Evolutionary conservation across 1,140 invertebrate genomes (phyloP), one percentile per base, ranked within the genome.

Genomic region (Anthonomus grandis): DNA sequence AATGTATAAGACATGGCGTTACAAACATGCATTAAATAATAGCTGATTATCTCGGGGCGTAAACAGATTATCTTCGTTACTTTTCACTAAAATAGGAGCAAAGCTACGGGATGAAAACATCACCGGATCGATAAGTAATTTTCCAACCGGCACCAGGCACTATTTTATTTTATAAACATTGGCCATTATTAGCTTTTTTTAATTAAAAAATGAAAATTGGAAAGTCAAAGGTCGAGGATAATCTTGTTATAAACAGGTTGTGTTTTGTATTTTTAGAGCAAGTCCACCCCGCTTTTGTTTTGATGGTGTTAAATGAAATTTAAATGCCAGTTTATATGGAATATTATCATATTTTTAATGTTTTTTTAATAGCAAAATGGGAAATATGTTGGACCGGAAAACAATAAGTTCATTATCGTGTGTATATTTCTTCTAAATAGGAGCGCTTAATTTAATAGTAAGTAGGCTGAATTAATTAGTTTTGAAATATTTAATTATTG

Each of bases 191-290:
- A 39, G 37, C 37, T 39, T 39, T 39, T 39, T 39, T 46, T 46
- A 46, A 46, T 46, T 46, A 46, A 27, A 46, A 13, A 9, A 46
- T 46, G 44, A 24, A 46, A 46, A 27, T 46, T 27, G 44, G 19
- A 46, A 46, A 39, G 37, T 39, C 37, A 39, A 12, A 39, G 37
- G 10, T 39, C 8, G 19, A 3, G 37, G 15, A 18, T 39, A 4
- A 39, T 39, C 15, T 39, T 39, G 37, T 39, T 39, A 4, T 8
- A 17, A 39, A 39, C 10, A 3, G 13, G 2, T 39, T 39, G 3
- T 39, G 15, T 17, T 9, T 9, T 39, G 10, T 39, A 17, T 39
- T 39, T n/a, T n/a, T n/a, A n/a, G n/a, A n/a, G n/a, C n/a, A n/a
- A n/a, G n/a, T n/a, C n/a, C n/a, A n/a, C n/a, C n/a, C n/a, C n/a